Evolutionary conservation across 2,113 vertebrate species (phyloP).

Genomic region (Boulengeromyrus knoepffleri): DNA sequence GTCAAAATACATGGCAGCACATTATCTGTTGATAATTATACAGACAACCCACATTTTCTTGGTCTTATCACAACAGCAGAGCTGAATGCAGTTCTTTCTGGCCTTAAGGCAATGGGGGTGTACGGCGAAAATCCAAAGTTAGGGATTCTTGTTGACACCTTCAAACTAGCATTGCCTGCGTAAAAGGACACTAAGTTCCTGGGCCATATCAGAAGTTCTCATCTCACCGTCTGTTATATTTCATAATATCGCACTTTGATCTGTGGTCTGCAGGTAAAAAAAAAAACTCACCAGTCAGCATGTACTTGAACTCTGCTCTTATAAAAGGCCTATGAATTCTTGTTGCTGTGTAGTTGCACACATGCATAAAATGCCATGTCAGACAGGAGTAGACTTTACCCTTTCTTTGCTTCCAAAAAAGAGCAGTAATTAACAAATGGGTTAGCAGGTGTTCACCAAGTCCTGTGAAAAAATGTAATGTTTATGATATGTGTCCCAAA

Average conservation of each 20-base stretch:
- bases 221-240: neutral
- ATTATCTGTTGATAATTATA: neutral
- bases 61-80: neutral
- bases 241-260: constrained; percentile 6
- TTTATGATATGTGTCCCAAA: neutral
- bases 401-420: neutral
- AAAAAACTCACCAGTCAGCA: neutral
- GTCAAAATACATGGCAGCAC: neutral
- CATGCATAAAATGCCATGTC: neutral
- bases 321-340: neutral
- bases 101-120: neutral
- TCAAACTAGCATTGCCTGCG: neutral
- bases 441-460: neutral
- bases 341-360: neutral
- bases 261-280: neutral
- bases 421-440: neutral
- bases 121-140: neutral
- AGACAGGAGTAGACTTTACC: neutral
- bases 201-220: neutral
- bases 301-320: constrained; percentile 12
- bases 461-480: neutral
- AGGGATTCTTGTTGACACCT: neutral
- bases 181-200: neutral
- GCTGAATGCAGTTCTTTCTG: neutral
- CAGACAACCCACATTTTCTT: neutral